Evolutionary conservation across 2,797 vertebrate species (phyloP), one percentile per base, ranked within the genome.

Genomic region (Aselliscus stoliczkanus): DNA sequence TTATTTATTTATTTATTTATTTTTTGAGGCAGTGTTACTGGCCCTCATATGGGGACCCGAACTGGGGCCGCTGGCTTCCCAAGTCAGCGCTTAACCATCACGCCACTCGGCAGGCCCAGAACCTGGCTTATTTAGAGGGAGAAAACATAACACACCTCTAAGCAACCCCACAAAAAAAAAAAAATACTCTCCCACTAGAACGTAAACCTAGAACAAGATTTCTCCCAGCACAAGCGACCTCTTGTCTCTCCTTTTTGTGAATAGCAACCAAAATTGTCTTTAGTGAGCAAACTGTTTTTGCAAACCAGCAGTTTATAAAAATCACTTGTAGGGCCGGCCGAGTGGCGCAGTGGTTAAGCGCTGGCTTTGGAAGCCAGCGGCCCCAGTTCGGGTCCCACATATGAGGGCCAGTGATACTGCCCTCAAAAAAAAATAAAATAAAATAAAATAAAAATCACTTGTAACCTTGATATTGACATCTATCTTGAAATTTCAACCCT

Each of bases 391-490:
- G n/a, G n/a, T n/a, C n/a, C n/a, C n/a, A n/a, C n/a, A n/a, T n/a
- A n/a, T n/a, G n/a, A n/a, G n/a, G n/a, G n/a, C n/a, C n/a, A n/a
- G n/a, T n/a, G n/a, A n/a, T n/a, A n/a, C n/a, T n/a, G n/a, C n/a
- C n/a, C n/a, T n/a, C n/a, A n/a, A n/a, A n/a, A n/a, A n/a, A n/a
- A n/a, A n/a, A n/a, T n/a, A n/a, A n/a, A n/a, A n/a, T n/a, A n/a
- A n/a, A n/a, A n/a, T n/a, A n/a, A n/a, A n/a, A n/a, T n/a, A 44
- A 94, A 82, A 96, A 67, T 77, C 25, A 65, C 56, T 47, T 87
- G 72, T 95, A 89, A 87, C 39, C 12, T 79, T 73, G 34, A 83
- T 60, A 67, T 5, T 90, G 87, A 52, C 25, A 47, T 73, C 29
- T 76, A 80, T 29, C n/a, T 69, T 87, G 15, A 93, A 92, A 93